These are phyloP conservation scores for Cybosia mesomella DNA, from an alignment of 2,888 invertebrate genomes.

Conservation along the genomic window DNA sequence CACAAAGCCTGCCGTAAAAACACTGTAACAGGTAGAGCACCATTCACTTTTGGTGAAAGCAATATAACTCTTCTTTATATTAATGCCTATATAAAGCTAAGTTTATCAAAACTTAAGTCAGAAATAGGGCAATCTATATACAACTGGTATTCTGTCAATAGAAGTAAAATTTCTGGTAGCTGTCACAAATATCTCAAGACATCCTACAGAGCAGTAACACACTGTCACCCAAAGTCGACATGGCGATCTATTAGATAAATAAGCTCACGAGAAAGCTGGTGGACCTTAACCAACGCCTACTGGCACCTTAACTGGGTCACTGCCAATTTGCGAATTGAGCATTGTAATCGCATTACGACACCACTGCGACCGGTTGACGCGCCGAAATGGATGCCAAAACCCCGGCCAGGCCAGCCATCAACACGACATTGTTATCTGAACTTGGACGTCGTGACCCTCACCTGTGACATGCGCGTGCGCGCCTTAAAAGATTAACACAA, in stretches of 20 bases:
- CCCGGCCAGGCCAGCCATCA: slow-evolving; percentile 57
- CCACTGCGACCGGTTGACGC: slow-evolving; percentile 54
- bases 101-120: neutral
- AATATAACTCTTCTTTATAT: neutral
- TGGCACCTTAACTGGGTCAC: slow-evolving; percentile 68
- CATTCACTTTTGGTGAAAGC: neutral
- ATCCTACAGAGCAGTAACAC: neutral
- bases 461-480: slow-evolving; percentile 49
- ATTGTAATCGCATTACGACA: slow-evolving; percentile 70
- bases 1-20: neutral
- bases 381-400: slow-evolving; percentile 47
- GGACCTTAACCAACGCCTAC: slow-evolving; percentile 60
- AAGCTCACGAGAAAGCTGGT: slow-evolving; percentile 48
- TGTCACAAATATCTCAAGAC: neutral
- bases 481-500: neutral
- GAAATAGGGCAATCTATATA: neutral
- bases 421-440: slow-evolving; percentile 68
- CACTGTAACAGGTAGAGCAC: neutral
- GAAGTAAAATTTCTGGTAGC: neutral
- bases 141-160: neutral
- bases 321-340: slow-evolving; percentile 71
- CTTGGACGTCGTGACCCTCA: slow-evolving; percentile 65
- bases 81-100: no score
- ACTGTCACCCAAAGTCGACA: slow-evolving; percentile 17
- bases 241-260: slow-evolving; percentile 33